Evolutionary conservation across 2,113 vertebrate genomes (phyloP), one percentile per base, ranked within the genome.

Genomic region (Melospiza georgiana): DNA sequence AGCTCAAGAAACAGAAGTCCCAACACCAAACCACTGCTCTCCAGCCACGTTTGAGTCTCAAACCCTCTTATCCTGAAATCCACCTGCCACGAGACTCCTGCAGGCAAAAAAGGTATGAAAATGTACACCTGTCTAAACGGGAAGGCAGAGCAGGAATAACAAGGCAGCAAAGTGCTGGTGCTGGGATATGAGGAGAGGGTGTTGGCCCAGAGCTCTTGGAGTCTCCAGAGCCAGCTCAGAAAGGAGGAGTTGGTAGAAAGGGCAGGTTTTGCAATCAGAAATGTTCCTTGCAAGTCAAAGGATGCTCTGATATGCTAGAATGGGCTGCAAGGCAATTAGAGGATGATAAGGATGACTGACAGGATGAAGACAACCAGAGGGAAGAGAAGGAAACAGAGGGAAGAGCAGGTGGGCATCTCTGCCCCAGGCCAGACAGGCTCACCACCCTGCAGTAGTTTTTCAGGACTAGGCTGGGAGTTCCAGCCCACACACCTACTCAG

Each of bases 71-170:
- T 69, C 11, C 61, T 19, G 44, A 84, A 91, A 87, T 72, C 12
- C 4, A 8, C 15, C 25, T 4, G 5, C 46, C 25, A 76, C 0
- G 0, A 49, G 31, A 44, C 15, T 89, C 17, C 74, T 89, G 22
- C 24, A 62, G 66, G 37, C 22, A 84, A 92, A 90, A 81, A 1
- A 1, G n/a, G 24, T 69, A 94, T 4, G 4, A 78, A 84, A 94
- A 51, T 0, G 2, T 52, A 46, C 22, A 46, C 23, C 49, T 9
- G 18, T 35, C 44, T 62, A 69, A 44, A 30, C 0, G 1, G 30
- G 35, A 65, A 95, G 65, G 54, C 27, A 84, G 55, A 94, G 77
- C 83, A 93, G 72, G 94, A 93, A 84, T 57, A 92, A 78, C 65
- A 55, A 67, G 61, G 83, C 73, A 81, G 43, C 28, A 4, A 2